Evolutionary conservation across 2,797 vertebrate species (phyloP).

Genomic region (Propithecus deckenii): DNA sequence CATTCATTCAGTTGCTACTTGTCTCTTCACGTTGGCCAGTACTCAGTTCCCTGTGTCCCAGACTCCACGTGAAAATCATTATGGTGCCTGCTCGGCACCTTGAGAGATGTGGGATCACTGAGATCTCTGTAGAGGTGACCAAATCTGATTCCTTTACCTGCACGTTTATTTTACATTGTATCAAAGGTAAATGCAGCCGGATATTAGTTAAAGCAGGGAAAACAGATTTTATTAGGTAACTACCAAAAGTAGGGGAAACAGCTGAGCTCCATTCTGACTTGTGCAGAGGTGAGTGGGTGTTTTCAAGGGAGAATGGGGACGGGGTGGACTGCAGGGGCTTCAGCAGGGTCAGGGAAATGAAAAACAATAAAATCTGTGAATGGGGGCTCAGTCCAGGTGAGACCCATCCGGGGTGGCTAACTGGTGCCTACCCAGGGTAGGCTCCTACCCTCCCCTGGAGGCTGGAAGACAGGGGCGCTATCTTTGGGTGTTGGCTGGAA

Average conservation of each 20-base stretch:
- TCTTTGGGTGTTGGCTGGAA: not conserved
- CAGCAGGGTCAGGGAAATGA: not conserved
- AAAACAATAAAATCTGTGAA: not conserved
- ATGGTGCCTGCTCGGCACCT: not conserved
- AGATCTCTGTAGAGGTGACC: not conserved
- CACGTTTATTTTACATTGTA: not conserved
- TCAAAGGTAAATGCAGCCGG: not conserved
- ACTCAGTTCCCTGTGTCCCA: not conserved
- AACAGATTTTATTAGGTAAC: not conserved
- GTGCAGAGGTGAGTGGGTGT: not conserved
- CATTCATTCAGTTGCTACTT: not conserved
- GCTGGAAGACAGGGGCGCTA: not conserved
- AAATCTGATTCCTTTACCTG: fast-evolving
- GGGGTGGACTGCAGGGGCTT: not conserved
- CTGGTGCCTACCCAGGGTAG: not conserved
- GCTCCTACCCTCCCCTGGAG: too few relatives aligned
- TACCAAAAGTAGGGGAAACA: not conserved
- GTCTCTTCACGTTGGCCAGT: fast-evolving
- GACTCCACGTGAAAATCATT: not conserved
- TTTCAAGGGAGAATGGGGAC: not conserved
- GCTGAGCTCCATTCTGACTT: not conserved
- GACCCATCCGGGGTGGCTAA: not conserved
- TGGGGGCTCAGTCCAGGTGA: not conserved
- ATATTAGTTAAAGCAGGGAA: not conserved
- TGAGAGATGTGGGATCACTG: not conserved